Percentiles rank a stretch among this genome's conserved stretches.
These are phyloP conservation scores for Pocota personata DNA, from an alignment of 2,888 invertebrate genomes.

Conservation along the genomic window DNA sequence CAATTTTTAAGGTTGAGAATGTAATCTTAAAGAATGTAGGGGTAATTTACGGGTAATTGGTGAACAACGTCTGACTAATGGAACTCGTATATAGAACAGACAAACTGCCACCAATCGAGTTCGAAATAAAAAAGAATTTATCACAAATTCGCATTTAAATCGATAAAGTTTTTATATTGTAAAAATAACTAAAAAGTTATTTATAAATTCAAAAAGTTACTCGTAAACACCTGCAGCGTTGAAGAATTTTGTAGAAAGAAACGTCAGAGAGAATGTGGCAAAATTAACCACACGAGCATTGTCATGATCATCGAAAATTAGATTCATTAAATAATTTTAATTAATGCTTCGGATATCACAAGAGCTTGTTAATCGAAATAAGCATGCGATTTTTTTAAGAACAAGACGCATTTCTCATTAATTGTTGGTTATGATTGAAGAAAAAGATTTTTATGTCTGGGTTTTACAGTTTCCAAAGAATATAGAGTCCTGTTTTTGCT, in stretches of 20 bases:
- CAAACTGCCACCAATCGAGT: neutral
- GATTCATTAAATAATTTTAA: neutral
- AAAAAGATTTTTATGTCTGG: no score
- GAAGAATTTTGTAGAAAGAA: slow-evolving; percentile 13
- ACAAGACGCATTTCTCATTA: no score
- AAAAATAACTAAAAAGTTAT: slow-evolving; percentile 10
- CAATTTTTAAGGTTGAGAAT: slow-evolving; percentile 28
- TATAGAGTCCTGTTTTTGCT: no score
- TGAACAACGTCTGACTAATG: neutral
- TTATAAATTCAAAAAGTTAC: slow-evolving; percentile 5
- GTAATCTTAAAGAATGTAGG: slow-evolving; percentile 16
- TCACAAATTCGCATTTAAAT: slow-evolving; percentile 21
- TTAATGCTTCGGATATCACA: no score
- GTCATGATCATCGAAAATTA: neutral
- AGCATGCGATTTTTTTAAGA: no score
- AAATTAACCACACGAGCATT: neutral
- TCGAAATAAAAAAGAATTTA: neutral
- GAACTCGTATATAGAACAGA: neutral
- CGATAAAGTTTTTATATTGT: neutral
- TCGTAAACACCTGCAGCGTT: slow-evolving; percentile 37
- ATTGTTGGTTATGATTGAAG: no score
- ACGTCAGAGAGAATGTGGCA: slow-evolving; percentile 5
- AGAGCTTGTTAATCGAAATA: no score
- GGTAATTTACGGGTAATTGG: slow-evolving; percentile 19
- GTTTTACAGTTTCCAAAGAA: no score